Conservation (phyloP, 2,797 vertebrate species). For the Gymnothorax reevesii region DNA sequence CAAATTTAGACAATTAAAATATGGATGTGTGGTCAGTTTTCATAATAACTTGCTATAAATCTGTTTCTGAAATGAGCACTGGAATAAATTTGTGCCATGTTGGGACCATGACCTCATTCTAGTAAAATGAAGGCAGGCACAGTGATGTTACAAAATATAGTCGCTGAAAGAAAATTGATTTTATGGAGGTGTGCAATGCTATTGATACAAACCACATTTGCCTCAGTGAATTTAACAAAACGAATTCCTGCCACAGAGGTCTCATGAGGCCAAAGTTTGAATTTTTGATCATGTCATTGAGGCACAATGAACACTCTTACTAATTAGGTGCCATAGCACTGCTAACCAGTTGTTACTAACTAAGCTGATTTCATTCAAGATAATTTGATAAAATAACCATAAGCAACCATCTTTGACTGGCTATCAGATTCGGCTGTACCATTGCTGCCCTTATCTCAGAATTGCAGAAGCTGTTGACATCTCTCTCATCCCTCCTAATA, state of each 20-base stretch:
- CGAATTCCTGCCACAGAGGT: not conserved
- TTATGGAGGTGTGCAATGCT: not conserved
- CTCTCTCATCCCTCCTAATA: not conserved
- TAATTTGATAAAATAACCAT: not conserved
- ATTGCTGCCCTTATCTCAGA: not conserved
- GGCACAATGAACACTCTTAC: not conserved
- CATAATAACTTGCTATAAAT: not conserved
- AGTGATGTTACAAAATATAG: not conserved
- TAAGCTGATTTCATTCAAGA: not conserved
- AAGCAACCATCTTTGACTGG: not conserved
- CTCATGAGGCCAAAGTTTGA: not conserved
- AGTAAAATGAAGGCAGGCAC: not conserved
- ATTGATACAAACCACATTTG: not conserved
- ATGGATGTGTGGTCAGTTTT: not conserved
- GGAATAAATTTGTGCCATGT: not conserved
- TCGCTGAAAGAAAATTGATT: not conserved
- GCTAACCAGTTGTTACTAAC: not conserved
- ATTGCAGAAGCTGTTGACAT: not conserved
- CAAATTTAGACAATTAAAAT: not conserved
- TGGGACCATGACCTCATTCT: not conserved
- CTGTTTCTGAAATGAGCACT: not conserved
- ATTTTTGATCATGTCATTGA: not conserved
- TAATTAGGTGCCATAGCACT: not conserved
- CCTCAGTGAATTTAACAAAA: not conserved
- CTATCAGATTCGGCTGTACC: not conserved